Percentiles rank a stretch among this genome's conserved stretches.
Evolutionary conservation across 2,113 vertebrate species (phyloP).

Genomic region (Gallinago jamesoni): DNA sequence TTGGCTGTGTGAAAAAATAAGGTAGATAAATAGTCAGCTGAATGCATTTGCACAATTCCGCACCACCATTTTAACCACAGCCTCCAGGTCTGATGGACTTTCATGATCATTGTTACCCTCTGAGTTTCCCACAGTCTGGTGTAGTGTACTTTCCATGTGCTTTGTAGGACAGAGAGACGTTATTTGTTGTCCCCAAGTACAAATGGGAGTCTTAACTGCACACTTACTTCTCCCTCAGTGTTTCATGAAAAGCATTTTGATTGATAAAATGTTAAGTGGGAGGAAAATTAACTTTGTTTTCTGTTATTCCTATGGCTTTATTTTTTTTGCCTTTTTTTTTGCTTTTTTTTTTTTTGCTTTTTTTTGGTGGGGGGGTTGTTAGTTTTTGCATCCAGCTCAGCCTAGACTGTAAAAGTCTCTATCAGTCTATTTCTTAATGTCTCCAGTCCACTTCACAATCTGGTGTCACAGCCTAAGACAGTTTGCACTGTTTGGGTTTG

Average conservation of each 20-base stretch:
- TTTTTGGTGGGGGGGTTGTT: rapidly evolving
- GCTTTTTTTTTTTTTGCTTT: neutral
- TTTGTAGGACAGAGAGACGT: neutral
- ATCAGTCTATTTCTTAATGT: neutral
- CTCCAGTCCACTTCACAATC: neutral
- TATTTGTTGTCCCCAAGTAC: neutral
- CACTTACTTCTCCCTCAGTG: neutral
- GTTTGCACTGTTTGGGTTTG: neutral
- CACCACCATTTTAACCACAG: neutral
- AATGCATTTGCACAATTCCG: neutral
- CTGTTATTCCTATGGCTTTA: neutral
- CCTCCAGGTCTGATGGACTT: neutral
- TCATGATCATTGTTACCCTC: neutral
- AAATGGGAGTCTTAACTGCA: neutral
- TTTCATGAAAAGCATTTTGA: neutral
- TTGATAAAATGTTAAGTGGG: neutral
- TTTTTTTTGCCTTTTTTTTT: neutral
- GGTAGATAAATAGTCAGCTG: neutral
- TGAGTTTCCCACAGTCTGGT: neutral
- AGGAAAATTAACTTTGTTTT: neutral
- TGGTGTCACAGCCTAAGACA: neutral
- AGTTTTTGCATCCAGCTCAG: neutral
- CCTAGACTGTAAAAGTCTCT: neutral
- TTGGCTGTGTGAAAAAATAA: neutral
- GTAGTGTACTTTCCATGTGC: neutral